phyloP scores from a whole-genome alignment of 2,888 invertebrate species.

The Celastrina argiolus region DNA sequence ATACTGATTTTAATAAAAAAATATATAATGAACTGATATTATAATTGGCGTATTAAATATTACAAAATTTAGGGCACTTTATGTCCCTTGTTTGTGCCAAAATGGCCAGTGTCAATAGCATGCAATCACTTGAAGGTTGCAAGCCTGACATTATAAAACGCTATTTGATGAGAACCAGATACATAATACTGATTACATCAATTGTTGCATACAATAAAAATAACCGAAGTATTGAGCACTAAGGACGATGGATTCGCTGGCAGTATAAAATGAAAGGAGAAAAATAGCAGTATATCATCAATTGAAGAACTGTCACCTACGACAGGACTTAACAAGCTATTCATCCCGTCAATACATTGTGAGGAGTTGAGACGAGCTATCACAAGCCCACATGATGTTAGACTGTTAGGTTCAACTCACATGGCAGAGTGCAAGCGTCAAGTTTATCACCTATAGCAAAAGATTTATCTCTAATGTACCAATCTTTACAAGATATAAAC shows the following conservation, averaged over 20 bases:
- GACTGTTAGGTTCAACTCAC: not conserved
- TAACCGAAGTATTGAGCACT: not conserved
- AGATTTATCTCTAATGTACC: too few relatives aligned
- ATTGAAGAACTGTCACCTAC: constrained; percentile 46
- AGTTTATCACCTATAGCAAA: too few relatives aligned
- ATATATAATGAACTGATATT: too few relatives aligned
- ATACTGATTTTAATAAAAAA: too few relatives aligned
- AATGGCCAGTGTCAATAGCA: not conserved
- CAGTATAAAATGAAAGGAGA: constrained; percentile 19
- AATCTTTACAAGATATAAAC: too few relatives aligned
- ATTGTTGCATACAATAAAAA: not conserved
- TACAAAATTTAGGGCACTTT: not conserved
- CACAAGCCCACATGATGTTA: not conserved
- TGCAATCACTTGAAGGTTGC: not conserved
- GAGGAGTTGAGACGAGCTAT: constrained; percentile 40
- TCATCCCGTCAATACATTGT: constrained; percentile 56
- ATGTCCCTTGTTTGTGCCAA: not conserved
- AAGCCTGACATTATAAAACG: not conserved
- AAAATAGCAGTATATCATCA: constrained; percentile 38
- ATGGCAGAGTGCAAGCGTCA: too few relatives aligned
- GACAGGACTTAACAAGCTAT: constrained; percentile 60
- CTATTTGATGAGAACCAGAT: constrained; percentile 1
- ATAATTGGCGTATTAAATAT: not conserved
- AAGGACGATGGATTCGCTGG: constrained; percentile 1
- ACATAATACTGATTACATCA: constrained; percentile 8